Evolutionary conservation across 1,140 invertebrate species (phyloP), one percentile per base, ranked within the genome.

Genomic region (Atta colombica): DNA sequence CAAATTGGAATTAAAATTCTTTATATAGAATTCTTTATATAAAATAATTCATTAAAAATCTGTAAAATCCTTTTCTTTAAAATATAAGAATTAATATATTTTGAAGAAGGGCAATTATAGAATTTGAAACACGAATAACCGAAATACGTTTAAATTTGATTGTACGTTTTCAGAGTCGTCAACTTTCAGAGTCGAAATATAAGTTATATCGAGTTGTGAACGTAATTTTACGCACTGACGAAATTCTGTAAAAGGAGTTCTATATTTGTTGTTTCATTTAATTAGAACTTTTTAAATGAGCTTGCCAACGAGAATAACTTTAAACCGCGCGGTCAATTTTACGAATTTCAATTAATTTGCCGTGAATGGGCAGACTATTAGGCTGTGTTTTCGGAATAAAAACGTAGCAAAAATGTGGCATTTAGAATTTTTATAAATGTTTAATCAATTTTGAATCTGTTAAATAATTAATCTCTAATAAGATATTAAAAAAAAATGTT

Each of bases 231-330:
- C 55, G 69, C 69, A 84, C 18, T 60, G 68, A 61, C 69, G 39
- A 84, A 74, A 84, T 84, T 75, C 16, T 63, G 39, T 14, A 45
- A 84, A 84, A 28, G 39, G 58, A 61, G 58, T 84, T 63, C n/a
- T 28, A 55, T 35, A 61, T 74, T 84, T 14, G 16, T 31, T 58
- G 55, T 75, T 77, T 80, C 21, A 80, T 80, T 84, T 84, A 84
- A 84, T 84, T 84, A 84, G 55, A 84, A 84, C 80, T 84, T 75
- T 84, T 84, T 84, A 84, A 84, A 84, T 55, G 69, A 84, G 45
- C 66, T 82, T n/a, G 35, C 55, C 60, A 82, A 82, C 80, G 55
- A 84, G 69, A 35, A 63, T 75, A 84, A 84, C 69, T 75, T 84
- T n/a, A n/a, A 84, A 12, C 25, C 39, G 39, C 28, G n/a, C 10